A percentile compares a stretch with the other conserved stretches of the same genome.
phyloP scores from a whole-genome alignment of 1,140 invertebrate species.

The Chrysomallon squamiferum region DNA sequence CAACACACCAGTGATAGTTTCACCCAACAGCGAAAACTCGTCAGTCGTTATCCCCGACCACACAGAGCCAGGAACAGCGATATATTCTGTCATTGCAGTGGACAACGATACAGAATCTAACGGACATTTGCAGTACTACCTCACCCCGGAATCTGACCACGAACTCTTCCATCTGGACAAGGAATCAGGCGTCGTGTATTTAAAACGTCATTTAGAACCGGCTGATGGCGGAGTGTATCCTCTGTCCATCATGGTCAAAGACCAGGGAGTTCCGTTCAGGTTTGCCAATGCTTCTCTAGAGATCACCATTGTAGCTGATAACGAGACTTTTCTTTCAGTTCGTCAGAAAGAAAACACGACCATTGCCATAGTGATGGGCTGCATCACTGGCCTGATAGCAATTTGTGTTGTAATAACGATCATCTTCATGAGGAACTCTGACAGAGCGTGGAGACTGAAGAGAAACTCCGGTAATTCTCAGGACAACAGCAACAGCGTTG shows the following conservation, averaged over 20 bases:
- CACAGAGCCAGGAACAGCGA: background rate
- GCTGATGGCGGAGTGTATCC: background rate
- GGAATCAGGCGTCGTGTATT: background rate
- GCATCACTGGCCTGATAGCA: background rate
- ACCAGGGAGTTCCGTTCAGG: background rate
- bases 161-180: background rate
- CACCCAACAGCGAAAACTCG: background rate
- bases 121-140: background rate
- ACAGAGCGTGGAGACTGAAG: background rate
- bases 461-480: background rate
- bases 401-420: background rate
- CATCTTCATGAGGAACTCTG: background rate
- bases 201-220: background rate
- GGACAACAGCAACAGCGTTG: background rate
- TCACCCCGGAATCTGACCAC: background rate
- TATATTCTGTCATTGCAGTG: background rate
- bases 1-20: background rate
- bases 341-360: background rate
- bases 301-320: background rate
- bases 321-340: background rate
- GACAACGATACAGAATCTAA: constrained; percentile 1
- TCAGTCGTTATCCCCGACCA: background rate
- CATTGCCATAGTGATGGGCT: background rate
- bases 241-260: background rate
- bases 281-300: background rate